Evolutionary conservation across 2,797 vertebrate genomes (phyloP).

Genomic region (Muraenolepis orangiensis): DNA sequence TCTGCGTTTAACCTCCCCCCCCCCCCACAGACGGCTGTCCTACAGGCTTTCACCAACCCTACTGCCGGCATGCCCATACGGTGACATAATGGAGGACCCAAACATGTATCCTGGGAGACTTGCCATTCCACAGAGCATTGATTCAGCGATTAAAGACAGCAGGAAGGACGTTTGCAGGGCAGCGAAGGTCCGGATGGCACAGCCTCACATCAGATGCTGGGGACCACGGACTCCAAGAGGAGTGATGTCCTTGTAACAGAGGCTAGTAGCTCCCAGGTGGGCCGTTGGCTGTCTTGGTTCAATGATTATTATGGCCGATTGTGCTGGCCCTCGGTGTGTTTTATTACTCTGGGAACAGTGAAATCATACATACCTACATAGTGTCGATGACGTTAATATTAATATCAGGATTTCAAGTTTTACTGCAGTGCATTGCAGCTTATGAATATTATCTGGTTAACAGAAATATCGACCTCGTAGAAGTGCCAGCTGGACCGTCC

Average conservation of each 20-base stretch:
- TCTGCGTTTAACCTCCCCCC: not conserved
- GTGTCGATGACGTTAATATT: not conserved
- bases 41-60: not conserved
- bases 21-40: too few relatives aligned
- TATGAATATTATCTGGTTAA: not conserved
- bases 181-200: not conserved
- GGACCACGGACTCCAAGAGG: not conserved
- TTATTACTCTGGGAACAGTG: not conserved
- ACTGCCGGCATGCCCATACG: not conserved
- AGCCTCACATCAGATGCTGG: not conserved
- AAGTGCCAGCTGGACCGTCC: conserved; percentile 70
- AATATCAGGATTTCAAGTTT: not conserved
- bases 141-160: not conserved
- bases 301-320: not conserved
- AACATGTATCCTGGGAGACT: not conserved
- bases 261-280: not conserved
- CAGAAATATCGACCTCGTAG: conserved; percentile 56
- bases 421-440: not conserved
- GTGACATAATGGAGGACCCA: not conserved
- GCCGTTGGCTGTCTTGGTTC: not conserved
- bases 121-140: not conserved
- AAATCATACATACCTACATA: not conserved
- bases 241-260: not conserved
- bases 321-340: not conserved
- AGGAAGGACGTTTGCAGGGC: not conserved